A percentile compares a stretch with the other conserved stretches of the same genome.
phyloP scores from a whole-genome alignment of 92 coral and sea anemone genomes.

The Paramuricea clavata region DNA sequence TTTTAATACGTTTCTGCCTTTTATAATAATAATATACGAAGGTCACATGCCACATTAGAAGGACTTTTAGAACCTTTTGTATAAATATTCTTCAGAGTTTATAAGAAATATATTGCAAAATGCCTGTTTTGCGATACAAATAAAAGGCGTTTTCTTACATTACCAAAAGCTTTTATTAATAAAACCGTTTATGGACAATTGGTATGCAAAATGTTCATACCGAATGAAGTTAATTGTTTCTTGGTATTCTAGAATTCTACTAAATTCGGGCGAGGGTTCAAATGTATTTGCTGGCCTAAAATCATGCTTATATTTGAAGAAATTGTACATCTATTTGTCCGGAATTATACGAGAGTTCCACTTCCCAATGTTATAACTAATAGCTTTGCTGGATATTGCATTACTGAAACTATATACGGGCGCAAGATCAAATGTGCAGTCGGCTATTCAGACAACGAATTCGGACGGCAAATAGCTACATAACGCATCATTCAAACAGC shows the following conservation, averaged over 20 bases:
- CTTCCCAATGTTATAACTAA: neutral
- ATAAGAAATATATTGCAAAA: neutral
- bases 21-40: neutral
- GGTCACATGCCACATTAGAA: conserved; percentile 6
- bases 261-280: neutral
- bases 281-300: neutral
- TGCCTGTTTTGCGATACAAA: neutral
- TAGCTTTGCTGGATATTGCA: neutral
- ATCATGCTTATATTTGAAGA: neutral
- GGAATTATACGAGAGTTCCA: neutral
- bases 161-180: neutral
- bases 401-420: neutral
- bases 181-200: conserved; percentile 24
- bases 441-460: neutral
- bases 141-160: neutral
- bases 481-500: neutral
- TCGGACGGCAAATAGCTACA: neutral
- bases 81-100: neutral
- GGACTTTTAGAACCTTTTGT: neutral
- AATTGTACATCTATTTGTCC: neutral
- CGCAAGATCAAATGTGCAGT: conserved; percentile 1
- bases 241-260: neutral
- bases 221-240: neutral
- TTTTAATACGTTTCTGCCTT: neutral
- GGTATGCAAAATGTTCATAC: neutral